Evolutionary conservation across 1,140 invertebrate genomes (phyloP).

Genomic region (Ectropis grisescens): DNA sequence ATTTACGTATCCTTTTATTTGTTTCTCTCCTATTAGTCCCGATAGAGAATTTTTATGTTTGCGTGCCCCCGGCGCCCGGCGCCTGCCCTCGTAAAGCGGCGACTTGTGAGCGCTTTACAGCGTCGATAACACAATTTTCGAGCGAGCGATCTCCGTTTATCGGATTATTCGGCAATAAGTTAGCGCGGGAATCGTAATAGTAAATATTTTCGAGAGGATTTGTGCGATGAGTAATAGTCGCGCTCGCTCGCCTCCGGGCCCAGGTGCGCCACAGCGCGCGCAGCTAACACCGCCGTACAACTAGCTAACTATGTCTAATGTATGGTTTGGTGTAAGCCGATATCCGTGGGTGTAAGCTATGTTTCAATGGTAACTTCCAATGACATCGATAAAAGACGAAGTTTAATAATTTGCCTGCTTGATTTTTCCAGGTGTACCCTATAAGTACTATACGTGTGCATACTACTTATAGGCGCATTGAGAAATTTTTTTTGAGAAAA

Average conservation of each 20-base stretch:
- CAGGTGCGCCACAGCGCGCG: slow-evolving; percentile 48
- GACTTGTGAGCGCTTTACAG: slow-evolving; percentile 60
- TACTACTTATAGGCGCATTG: too few relatives aligned
- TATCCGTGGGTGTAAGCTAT: too few relatives aligned
- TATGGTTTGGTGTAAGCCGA: too few relatives aligned
- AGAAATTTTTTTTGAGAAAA: too few relatives aligned
- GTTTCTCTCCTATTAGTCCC: slow-evolving; percentile 67
- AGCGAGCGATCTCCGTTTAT: slow-evolving; percentile 50
- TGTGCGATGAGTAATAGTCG: slow-evolving; percentile 55
- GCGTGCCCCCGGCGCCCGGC: slow-evolving; percentile 52
- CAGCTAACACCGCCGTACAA: slow-evolving; percentile 26
- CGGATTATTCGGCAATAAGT: slow-evolving; percentile 61
- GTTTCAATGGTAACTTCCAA: too few relatives aligned
- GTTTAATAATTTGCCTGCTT: too few relatives aligned
- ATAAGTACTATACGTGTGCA: too few relatives aligned
- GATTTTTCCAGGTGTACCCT: too few relatives aligned
- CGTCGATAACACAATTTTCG: slow-evolving; percentile 61
- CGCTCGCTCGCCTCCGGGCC: slow-evolving; percentile 32
- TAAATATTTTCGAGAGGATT: slow-evolving; percentile 54
- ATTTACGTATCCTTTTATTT: slow-evolving; percentile 70
- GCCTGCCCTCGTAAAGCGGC: slow-evolving; percentile 62
- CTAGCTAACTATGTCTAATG: background rate
- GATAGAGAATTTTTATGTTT: slow-evolving; percentile 70
- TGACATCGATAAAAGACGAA: too few relatives aligned
- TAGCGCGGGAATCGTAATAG: slow-evolving; percentile 26